Evolutionary conservation across 2,888 invertebrate species (phyloP).

Genomic region (Arenicola marina): DNA sequence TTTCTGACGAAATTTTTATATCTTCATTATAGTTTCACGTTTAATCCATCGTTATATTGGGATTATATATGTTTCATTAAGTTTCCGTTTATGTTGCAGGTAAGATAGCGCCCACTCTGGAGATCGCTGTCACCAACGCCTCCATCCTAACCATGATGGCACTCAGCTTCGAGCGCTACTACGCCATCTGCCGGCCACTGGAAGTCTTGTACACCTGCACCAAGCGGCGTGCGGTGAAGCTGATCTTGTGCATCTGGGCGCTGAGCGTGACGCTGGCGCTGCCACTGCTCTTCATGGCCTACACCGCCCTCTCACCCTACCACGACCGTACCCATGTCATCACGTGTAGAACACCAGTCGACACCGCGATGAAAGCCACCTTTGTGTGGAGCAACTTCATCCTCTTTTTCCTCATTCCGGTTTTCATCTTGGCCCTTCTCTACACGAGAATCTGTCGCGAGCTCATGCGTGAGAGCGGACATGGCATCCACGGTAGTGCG

Average conservation of each 20-base stretch:
- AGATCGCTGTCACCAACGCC: constrained; percentile 88
- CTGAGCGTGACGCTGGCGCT: constrained; percentile 60
- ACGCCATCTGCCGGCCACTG: constrained; percentile 89
- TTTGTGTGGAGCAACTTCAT: constrained; percentile 82
- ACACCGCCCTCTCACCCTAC: constrained; percentile 67
- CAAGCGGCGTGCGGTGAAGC: constrained; percentile 52
- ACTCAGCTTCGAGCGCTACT: constrained; percentile 88
- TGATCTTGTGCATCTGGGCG: constrained; percentile 58
- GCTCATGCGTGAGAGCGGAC: constrained; percentile 4
- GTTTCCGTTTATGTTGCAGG: constrained; percentile 73
- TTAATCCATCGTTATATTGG: too few species aligned
- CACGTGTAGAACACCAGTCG: constrained; percentile 80
- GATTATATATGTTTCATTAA: too few species aligned
- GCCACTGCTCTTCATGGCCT: constrained; percentile 83
- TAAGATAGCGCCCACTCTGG: constrained; percentile 89
- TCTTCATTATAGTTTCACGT: too few species aligned
- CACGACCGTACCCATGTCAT: constrained; percentile 65
- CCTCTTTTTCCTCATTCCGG: constrained; percentile 83
- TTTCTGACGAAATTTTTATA: too few species aligned
- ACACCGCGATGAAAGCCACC: constrained; percentile 76
- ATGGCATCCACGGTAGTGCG: too few species aligned
- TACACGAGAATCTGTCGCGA: constrained; percentile 67
- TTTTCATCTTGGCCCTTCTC: constrained; percentile 77
- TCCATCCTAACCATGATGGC: constrained; percentile 90
- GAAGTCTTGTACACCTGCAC: constrained; percentile 53